Conservation (phyloP, 2,888 invertebrate species). For the Cataglyphis cursor region DNA sequence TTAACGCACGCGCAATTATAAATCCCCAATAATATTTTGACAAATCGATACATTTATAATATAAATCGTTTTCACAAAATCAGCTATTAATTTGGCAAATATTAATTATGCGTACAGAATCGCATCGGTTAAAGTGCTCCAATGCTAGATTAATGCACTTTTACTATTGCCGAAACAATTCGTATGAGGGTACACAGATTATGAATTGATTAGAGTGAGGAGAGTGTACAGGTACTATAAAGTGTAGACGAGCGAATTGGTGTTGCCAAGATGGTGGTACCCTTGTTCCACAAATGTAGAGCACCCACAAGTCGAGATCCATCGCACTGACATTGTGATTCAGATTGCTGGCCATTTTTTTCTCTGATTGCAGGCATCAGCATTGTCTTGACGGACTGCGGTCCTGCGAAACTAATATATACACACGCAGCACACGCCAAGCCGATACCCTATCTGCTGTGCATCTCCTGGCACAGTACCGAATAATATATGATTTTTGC, state of each 20-base stretch:
- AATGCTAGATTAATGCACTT: conserved; percentile 68
- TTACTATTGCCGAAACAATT: conserved; percentile 68
- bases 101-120: conserved; percentile 22
- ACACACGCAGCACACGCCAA: conserved; percentile 87
- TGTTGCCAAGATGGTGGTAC: conserved; percentile 75
- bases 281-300: conserved; percentile 73
- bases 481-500: conserved; percentile 3
- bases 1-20: conserved; percentile 19
- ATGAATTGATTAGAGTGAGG: conserved; percentile 84
- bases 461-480: conserved; percentile 34
- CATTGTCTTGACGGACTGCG: conserved; percentile 81
- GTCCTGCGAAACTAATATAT: conserved; percentile 87
- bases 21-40: neutral
- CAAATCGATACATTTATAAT: conserved; percentile 9
- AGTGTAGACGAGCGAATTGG: conserved; percentile 83
- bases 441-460: conserved; percentile 74
- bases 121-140: conserved; percentile 56
- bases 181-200: conserved; percentile 72
- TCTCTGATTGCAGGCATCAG: conserved; percentile 79
- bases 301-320: conserved; percentile 75
- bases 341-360: conserved; percentile 79
- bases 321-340: conserved; percentile 73
- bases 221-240: conserved; percentile 86
- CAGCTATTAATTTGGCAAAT: conserved; percentile 25
- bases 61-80: conserved; percentile 21